Evolutionary conservation across 2,888 invertebrate genomes (phyloP).

Genomic region (Sphaeridia pumilis): DNA sequence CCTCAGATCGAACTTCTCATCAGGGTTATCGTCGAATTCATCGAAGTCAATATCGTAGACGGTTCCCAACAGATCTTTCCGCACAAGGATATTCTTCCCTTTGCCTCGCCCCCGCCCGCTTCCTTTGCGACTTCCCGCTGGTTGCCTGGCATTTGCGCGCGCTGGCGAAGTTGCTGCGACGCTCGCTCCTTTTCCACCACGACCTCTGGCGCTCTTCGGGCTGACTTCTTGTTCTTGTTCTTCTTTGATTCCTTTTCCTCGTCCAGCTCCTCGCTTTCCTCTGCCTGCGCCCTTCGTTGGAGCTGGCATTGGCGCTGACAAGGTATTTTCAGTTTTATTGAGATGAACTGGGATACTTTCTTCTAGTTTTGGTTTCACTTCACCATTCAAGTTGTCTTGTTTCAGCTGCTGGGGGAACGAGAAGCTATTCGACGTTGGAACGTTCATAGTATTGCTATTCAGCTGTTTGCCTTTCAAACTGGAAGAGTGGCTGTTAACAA

Average conservation of each 20-base stretch:
- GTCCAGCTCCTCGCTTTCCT: conserved; percentile 18
- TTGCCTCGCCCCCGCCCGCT: conserved; percentile 46
- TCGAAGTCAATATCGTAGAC: conserved; percentile 79
- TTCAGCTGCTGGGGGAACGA: background rate
- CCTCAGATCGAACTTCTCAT: conserved; percentile 44
- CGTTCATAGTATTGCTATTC: conserved; percentile 8
- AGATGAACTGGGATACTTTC: conserved; percentile 26
- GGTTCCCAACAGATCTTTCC: conserved; percentile 47
- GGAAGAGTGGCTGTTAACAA: conserved; percentile 34
- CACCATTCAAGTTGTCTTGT: background rate
- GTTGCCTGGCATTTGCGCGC: conserved; percentile 16
- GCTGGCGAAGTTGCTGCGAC: conserved; percentile 21
- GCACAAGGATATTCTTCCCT: conserved; percentile 36
- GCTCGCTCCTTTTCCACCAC: conserved; percentile 15
- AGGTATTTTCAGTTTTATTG: conserved; percentile 28
- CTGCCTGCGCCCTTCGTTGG: conserved; percentile 8
- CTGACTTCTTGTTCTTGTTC: conserved; percentile 16
- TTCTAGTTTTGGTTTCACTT: too few relatives aligned
- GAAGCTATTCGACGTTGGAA: background rate
- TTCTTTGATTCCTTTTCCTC: conserved; percentile 13
- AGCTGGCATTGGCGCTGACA: conserved; percentile 14
- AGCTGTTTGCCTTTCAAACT: conserved; percentile 3
- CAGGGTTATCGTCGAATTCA: conserved; percentile 51
- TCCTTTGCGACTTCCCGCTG: conserved; percentile 43
- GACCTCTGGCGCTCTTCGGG: conserved; percentile 25